These are phyloP conservation scores for Brotula barbata DNA, from an alignment of 2,797 vertebrate species.

Conservation along the genomic window DNA sequence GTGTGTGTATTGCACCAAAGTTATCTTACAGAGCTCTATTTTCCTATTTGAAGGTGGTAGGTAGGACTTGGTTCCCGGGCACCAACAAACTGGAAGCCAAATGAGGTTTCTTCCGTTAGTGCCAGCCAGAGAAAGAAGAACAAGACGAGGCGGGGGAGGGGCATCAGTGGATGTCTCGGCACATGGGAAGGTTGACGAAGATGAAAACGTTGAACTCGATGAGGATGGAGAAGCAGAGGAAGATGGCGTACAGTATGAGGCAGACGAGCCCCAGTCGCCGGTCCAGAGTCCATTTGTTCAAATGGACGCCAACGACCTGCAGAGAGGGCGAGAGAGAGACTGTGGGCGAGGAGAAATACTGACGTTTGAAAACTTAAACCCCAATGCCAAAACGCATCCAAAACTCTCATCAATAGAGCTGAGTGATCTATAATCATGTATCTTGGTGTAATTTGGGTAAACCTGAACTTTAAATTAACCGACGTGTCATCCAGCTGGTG, in stretches of 20 bases:
- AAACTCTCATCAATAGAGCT: no score
- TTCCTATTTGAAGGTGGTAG: slow-evolving; percentile 36
- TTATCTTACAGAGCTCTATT: slow-evolving; percentile 56
- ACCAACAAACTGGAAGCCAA: slow-evolving; percentile 52
- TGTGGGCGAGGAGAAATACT: neutral
- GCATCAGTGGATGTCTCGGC: slow-evolving; percentile 82
- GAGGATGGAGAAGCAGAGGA: slow-evolving; percentile 94
- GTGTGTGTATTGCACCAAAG: slow-evolving; percentile 65
- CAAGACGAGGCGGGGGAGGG: slow-evolving; percentile 6
- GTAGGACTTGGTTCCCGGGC: slow-evolving; percentile 40
- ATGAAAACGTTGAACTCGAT: slow-evolving; percentile 97
- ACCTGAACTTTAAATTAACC: no score
- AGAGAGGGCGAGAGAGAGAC: slow-evolving; percentile 1
- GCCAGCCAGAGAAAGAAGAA: slow-evolving; percentile 20
- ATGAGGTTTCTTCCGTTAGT: slow-evolving; percentile 41
- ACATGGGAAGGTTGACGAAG: slow-evolving; percentile 97
- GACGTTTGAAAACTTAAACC: no score
- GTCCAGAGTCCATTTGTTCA: slow-evolving; percentile 96
- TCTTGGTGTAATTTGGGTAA: no score
- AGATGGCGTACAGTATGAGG: slow-evolving; percentile 88
- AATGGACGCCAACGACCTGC: slow-evolving; percentile 90
- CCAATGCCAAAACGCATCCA: no score
- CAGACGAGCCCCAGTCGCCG: slow-evolving; percentile 88
- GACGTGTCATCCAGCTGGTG: no score
- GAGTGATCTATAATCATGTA: no score